phyloP scores from a whole-genome alignment of 2,797 vertebrate species.

The Enteromius mattozi region DNA sequence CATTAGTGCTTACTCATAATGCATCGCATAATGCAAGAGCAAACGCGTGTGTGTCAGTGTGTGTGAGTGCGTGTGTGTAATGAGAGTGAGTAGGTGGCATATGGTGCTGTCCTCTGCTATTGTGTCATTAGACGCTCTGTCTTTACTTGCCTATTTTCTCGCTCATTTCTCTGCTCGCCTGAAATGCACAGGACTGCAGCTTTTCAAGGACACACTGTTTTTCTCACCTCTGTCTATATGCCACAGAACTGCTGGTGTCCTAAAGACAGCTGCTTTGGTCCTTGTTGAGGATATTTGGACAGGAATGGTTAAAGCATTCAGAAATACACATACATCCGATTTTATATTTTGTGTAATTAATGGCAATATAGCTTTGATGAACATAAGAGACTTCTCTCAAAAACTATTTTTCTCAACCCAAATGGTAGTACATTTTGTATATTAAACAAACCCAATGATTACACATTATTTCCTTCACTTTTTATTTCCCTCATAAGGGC shows the following conservation, averaged over 20 bases:
- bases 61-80: conserved; percentile 27
- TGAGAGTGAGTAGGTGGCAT: conserved; percentile 54
- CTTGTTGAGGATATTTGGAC: neutral
- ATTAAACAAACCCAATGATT: neutral
- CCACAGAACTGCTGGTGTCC: conserved; percentile 25
- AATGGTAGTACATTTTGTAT: neutral
- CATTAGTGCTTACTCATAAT: conserved; percentile 21
- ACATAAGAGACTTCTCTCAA: neutral
- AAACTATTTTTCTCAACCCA: neutral
- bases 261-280: neutral
- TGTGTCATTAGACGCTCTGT: conserved; percentile 56
- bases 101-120: conserved; percentile 51
- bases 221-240: conserved; percentile 9
- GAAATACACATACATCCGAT: neutral
- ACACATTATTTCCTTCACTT: neutral
- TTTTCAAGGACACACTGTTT: conserved; percentile 58
- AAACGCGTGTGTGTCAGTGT: neutral
- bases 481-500: neutral
- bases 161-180: conserved; percentile 49
- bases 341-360: neutral
- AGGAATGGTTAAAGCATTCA: neutral
- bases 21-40: conserved; percentile 2
- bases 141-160: conserved; percentile 56
- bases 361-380: neutral
- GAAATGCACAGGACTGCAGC: conserved; percentile 55